Conservation (phyloP, 2,888 invertebrate genomes). For the Taphrorychus bicolor region DNA sequence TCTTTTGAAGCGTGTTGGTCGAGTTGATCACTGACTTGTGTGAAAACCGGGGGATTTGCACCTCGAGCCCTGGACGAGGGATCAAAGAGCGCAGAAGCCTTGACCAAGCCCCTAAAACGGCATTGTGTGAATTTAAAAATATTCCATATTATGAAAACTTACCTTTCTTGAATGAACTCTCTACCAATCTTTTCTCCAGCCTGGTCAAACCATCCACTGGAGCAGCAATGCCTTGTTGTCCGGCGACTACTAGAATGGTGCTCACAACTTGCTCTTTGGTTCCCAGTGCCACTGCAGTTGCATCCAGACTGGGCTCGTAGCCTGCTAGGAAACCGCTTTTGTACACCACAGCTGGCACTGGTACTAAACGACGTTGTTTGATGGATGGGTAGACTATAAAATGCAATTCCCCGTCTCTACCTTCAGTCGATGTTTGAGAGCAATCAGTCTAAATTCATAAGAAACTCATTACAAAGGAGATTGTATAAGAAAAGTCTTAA, state of each 20-base stretch:
- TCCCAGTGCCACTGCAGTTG: conserved; percentile 82
- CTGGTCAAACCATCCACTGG: conserved; percentile 80
- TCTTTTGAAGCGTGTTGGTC: conserved; percentile 76
- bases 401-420: conserved; percentile 85
- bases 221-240: conserved; percentile 81
- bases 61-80: conserved; percentile 78
- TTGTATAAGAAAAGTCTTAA: conserved; percentile 26
- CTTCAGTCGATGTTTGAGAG: conserved; percentile 73
- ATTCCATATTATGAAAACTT: background rate
- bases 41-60: conserved; percentile 84
- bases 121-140: no score
- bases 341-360: conserved; percentile 84
- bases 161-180: conserved; percentile 69
- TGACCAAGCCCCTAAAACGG: conserved; percentile 68
- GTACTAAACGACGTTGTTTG: conserved; percentile 79
- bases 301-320: conserved; percentile 84
- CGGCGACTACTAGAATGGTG: conserved; percentile 83
- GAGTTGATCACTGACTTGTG: conserved; percentile 84
- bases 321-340: conserved; percentile 80
- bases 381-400: conserved; percentile 84
- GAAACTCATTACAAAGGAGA: background rate
- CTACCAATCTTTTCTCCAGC: conserved; percentile 74
- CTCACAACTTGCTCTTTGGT: conserved; percentile 74
- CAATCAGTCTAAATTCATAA: conserved; percentile 72
- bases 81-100: conserved; percentile 75